phyloP scores from a whole-genome alignment of 2,797 vertebrate species.

The Micropoecilia bifurca region DNA sequence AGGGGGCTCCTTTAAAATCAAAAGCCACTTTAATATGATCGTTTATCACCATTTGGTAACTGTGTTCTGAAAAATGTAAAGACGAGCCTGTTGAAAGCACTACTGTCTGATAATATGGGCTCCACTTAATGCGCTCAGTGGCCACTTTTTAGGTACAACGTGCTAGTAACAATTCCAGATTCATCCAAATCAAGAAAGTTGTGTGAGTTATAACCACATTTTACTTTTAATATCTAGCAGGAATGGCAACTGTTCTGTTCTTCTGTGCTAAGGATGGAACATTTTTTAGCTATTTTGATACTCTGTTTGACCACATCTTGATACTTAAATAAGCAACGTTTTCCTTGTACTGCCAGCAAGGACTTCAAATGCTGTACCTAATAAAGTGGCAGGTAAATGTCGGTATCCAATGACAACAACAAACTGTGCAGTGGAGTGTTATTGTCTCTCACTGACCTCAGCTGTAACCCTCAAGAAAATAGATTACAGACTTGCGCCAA shows the following conservation, averaged over 20 bases:
- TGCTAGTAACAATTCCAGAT: not conserved
- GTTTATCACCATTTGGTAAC: conserved; percentile 25
- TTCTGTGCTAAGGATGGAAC: not conserved
- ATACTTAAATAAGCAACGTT: not conserved
- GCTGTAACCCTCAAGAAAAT: not conserved
- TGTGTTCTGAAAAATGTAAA: not conserved
- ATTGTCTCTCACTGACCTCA: not conserved
- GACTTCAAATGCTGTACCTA: not conserved
- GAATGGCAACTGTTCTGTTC: not conserved
- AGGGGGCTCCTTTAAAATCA: conserved; percentile 55
- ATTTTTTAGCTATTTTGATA: not conserved
- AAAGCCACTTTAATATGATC: conserved; percentile 23
- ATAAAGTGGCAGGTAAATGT: not conserved
- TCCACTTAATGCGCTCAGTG: not conserved
- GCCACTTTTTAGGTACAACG: not conserved
- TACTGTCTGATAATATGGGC: not conserved
- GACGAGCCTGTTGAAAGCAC: not conserved
- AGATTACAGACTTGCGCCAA: not conserved
- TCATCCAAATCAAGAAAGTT: not conserved
- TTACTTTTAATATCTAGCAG: not conserved
- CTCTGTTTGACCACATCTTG: not conserved
- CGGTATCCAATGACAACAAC: not conserved
- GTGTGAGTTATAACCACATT: not conserved
- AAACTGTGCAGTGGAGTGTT: not conserved
- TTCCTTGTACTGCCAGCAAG: not conserved